Base-by-base conservation (phyloP, 2,888 invertebrate genomes). In the Agrotis puta region DNA sequence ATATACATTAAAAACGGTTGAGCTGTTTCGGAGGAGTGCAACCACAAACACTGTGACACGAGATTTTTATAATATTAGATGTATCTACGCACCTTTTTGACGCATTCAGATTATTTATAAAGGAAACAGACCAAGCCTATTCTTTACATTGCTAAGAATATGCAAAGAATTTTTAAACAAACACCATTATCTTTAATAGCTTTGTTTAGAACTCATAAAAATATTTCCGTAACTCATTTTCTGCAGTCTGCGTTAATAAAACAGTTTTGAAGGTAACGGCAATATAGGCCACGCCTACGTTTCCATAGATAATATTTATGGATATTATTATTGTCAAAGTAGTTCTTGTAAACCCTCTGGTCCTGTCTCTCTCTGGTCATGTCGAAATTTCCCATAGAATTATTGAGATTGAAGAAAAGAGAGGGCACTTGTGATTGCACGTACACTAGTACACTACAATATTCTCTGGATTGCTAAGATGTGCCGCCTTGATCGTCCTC, bases 121-220 rank as follows among this genome's bases (percentile, higher is more conserved):
- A 78, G 74, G 45, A 78, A 78, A 62, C 71, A 50, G 62, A 66
- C 59, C 73, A 72, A 62, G 43, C 74, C 74, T 66, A 48, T 79
- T 74, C 2, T 73, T 62, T 77, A 47, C 53, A 39, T 45, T 27
- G 54, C 27, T 78, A 72, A 77, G 65, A 51, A 56, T 71, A 66
- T 66, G 64, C 56, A 50, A 66, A 51, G 64, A 74, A 82, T 72
- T 58, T 68, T 77, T 65, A 68, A 77, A 72, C 67, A 71, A 71
- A 79, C 77, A 81, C 45, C 24, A 54, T 76, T 77, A 81, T 77
- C 77, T 77, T 67, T 66, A 71, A 81, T 50, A 71, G 63, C 63
- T 78, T 64, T 70, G 81, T 81, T 79, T 58, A 78, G 58, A 51
- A 53, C 59, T 59, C 66, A 51, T 82, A 77, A 82, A 79, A 50